phyloP scores from a whole-genome alignment of 2,888 invertebrate genomes.

The Platycheirus rosarum region DNA sequence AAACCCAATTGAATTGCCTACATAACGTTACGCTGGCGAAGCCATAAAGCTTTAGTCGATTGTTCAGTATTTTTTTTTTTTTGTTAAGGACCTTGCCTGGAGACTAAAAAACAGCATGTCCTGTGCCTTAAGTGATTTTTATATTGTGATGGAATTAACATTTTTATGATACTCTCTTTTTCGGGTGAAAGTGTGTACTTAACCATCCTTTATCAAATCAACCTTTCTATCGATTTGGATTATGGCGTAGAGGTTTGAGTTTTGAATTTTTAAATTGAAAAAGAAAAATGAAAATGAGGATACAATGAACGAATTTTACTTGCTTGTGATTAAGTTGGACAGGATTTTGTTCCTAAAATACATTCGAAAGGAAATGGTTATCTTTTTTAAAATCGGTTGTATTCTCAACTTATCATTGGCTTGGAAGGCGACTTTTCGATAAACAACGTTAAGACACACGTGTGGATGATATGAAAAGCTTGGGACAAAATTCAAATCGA shows the following conservation, averaged over 20 bases:
- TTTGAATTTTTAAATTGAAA: constrained; percentile 12
- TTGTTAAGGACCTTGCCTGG: neutral
- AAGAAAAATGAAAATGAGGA: no score
- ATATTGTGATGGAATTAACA: constrained; percentile 30
- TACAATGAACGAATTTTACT: no score
- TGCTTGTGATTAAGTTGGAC: no score
- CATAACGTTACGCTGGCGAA: constrained; percentile 32
- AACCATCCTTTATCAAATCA: constrained; percentile 9
- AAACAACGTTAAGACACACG: no score
- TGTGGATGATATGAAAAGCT: no score
- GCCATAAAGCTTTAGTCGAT: constrained; percentile 28
- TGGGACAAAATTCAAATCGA: no score
- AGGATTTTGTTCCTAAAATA: no score
- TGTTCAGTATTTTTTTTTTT: constrained; percentile 24
- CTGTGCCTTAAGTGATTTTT: constrained; percentile 22
- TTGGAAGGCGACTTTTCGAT: no score
- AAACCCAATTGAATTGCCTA: constrained; percentile 23
- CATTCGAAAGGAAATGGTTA: no score
- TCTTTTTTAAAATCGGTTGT: no score
- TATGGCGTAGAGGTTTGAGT: constrained; percentile 15
- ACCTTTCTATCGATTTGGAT: constrained; percentile 13
- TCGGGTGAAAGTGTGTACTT: neutral
- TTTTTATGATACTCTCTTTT: constrained; percentile 12
- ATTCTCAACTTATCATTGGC: no score
- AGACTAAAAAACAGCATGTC: constrained; percentile 2